phyloP scores from a whole-genome alignment of 35 echinoderm and acorn worm genomes.

The Acanthaster planci region DNA sequence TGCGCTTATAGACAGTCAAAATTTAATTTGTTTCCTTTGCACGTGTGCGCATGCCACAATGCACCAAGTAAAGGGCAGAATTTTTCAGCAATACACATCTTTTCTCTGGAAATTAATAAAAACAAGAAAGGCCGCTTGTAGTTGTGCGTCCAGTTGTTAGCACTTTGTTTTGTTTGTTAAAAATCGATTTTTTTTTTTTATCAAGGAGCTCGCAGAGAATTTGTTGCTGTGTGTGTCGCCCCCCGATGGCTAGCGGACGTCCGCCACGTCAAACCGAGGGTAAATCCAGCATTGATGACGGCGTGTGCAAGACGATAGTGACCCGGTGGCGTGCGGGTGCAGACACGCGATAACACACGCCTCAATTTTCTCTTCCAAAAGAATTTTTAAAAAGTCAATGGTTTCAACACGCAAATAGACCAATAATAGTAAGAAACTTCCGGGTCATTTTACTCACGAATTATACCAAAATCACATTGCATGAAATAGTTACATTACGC shows the following conservation, averaged over 20 bases:
- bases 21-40: conserved; percentile 16
- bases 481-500: too few species aligned
- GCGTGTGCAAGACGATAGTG: background rate
- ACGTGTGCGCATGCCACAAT: conserved; percentile 18
- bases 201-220: background rate
- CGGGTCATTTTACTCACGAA: too few species aligned
- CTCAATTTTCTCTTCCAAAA: too few species aligned
- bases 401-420: too few species aligned
- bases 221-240: background rate
- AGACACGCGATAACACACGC: background rate
- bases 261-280: background rate
- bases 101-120: conserved; percentile 4
- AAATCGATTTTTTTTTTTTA: conserved; percentile 2
- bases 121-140: background rate
- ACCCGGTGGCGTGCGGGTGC: background rate
- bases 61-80: background rate
- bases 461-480: too few species aligned
- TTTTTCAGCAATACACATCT: background rate
- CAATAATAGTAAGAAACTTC: too few species aligned
- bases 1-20: background rate
- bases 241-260: background rate
- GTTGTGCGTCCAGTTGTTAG: background rate
- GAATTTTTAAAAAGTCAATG: too few species aligned
- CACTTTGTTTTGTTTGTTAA: conserved; percentile 9
- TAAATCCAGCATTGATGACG: background rate